Base-by-base conservation (phyloP, 2,797 vertebrate species). In the Amblyraja radiata region DNA sequence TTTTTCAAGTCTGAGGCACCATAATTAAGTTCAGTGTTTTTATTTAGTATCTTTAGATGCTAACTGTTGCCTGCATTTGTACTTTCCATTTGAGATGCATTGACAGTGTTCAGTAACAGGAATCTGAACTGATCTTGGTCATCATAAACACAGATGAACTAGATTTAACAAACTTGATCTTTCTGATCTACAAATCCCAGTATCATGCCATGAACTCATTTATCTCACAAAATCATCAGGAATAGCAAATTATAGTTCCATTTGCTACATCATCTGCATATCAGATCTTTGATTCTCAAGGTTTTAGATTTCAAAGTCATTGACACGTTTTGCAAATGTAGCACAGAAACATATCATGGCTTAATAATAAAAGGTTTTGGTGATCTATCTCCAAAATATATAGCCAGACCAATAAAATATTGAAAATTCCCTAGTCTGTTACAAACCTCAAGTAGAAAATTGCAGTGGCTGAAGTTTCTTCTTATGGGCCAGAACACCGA, bases 201-300 rank as follows among this genome's bases (percentile, higher is more conserved):
- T 84, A 28, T 11, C 81, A 84, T 7, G 36, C 61, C 14, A 65
- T n/a, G 61, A 32, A 65, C n/a, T 88, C 14, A 88, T 32, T 61
- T 86, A 61, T 58, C 83, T 86, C 83, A 86, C 63, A 28, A 65
- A 88, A 36, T 36, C 84, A 68, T 32, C 83, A 86, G 61, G 32
- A 7, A 88, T 36, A 32, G 61, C 32, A 68, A 36, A 88, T 68
- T 1, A 32, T 14, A 68, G 16, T 68, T 23, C 84, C 16, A 68
- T 61, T n/a, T 61, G 13, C 54, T 13, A 63, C 3, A 32, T 63
- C 25, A 63, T 36, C 8, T 88, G 32, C 68, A 65, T 36, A 68
- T 88, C 61, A 68, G 16, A 68, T 79, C 78, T 88, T 63, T 88
- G 84, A 68, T 68, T 8, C 36, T 36, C 83, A 63, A 13, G 61